Conservation (phyloP, 2,113 vertebrate genomes). For the Syrmaticus mikado region DNA sequence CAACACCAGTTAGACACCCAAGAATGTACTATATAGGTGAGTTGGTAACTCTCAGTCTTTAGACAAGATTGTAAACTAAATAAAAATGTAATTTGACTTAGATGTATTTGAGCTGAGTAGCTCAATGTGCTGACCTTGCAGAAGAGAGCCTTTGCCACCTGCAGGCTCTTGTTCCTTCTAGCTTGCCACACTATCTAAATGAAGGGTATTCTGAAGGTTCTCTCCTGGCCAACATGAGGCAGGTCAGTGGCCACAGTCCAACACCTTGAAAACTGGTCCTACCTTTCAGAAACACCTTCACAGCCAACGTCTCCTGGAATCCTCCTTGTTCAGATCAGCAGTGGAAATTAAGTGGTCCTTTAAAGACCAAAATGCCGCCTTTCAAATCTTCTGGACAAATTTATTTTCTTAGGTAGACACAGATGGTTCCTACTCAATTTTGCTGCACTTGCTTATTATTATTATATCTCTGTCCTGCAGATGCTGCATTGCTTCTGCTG, state of each 20-base stretch:
- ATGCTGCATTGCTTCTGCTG: neutral
- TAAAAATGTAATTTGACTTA: neutral
- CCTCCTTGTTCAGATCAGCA: neutral
- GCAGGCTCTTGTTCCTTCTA: neutral
- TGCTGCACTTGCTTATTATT: neutral
- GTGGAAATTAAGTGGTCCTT: neutral
- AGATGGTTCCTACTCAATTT: neutral
- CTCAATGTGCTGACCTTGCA: neutral
- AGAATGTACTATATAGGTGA: neutral
- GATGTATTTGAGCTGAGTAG: neutral
- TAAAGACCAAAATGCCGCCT: neutral
- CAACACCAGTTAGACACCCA: neutral
- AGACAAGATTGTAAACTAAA: neutral
- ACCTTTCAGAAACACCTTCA: neutral
- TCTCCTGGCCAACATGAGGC: neutral
- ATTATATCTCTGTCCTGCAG: neutral
- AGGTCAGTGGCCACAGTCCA: neutral
- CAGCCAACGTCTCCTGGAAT: neutral
- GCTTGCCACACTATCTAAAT: neutral
- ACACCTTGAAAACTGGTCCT: rapidly evolving
- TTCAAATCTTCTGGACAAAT: neutral
- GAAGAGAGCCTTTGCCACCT: neutral
- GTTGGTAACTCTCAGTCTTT: neutral
- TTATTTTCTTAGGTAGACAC: neutral
- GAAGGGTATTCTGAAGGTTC: neutral